Base-by-base conservation (phyloP, 2,888 invertebrate genomes). In the Rhagonycha fulva region DNA sequence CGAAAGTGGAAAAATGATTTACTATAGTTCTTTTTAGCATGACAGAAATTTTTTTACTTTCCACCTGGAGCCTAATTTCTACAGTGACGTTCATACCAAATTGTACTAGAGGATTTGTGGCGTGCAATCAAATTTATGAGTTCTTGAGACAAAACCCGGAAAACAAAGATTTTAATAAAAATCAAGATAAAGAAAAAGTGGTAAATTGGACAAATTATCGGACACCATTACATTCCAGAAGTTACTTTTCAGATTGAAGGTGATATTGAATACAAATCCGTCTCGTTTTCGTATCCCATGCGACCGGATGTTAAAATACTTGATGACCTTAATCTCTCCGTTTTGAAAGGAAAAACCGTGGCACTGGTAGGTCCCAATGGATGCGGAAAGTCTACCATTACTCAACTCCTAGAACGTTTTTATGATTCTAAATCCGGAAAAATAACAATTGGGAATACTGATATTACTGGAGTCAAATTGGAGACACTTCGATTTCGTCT, bases 341-440 rank as follows among this genome's bases (percentile, higher is more conserved):
- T 95, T 19, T 85, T 90, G 24, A 88, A 89, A 66, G 94, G 94
- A 0, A 91, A 93, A 85, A 95, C 94, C 0, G 88, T 95, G 0
- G 95, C 95, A 0, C 84, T 96, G n/a, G 95, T 95, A 0, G 97
- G 94, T 71, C 87, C 91, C 4, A 95, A 95, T 79, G 97, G 97
- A 0, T 96, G 95, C 84, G 97, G 97, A 9, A 97, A 97, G 88
- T 95, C 95, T 68, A 97, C 97, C 0, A 91, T 95, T 70, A 92
- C 97, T 73, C 94, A 96, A 84, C 88, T 97, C 60, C 86, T 97
- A 0, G 93, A 96, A 87, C 89, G 96, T 76, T 96, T 96, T 85
- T 97, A 97, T 85, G 96, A 96, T 84, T 93, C 94, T 0, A 86
- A 88, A 9, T 87, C 86, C 3, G 96, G 96, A 9, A 84, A 89